Base-by-base conservation (phyloP, 1,140 invertebrate genomes). In the Papilio machaon region DNA sequence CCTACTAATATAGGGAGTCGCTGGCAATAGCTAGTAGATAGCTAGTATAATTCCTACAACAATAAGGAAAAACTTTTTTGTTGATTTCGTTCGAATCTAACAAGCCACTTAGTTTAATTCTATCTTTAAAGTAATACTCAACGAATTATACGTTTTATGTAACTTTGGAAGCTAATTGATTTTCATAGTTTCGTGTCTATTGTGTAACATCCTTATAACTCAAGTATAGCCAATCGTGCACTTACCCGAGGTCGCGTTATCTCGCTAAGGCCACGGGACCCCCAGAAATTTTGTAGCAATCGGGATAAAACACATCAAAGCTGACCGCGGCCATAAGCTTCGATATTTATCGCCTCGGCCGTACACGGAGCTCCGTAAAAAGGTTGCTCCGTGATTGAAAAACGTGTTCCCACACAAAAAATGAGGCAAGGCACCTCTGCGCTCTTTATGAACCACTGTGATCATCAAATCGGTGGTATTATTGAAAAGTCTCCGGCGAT, bases 401-500 rank as follows among this genome's bases (percentile, higher is more conserved):
- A 92, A 92, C 86, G 86, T 85, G 88, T 90, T 91, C 91, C 88
- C 89, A 91, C 89, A 91, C 88, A 91, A 91, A 90, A 86, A 87
- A 82, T 60, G 73, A 81, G 78, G 73, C 58, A 23, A 43, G 67
- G 79, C 75, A 84, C 78, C 84, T 77, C 82, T 67, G 80, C 84
- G 77, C 82, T 84, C 81, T 83, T 84, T 86, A 88, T 83, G 81
- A 89, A 87, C 88, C 88, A 89, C 88, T 88, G 86, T 83, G 86
- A 89, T 88, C 85, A 85, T 85, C 81, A 84, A 85, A 88, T 85
- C 82, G 82, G 82, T 87, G 87, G 82, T 87, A 86, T 90, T 91
- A 91, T 91, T 92, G 90, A 91, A 92, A 91, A 89, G 88, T 87
- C 86, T 89, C 86, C 82, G 85, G 80, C 87, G 88, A 92, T 92